These are phyloP conservation scores for Solenodon paradoxus DNA, from an alignment of 2,113 vertebrate genomes.

Conservation along the genomic window DNA sequence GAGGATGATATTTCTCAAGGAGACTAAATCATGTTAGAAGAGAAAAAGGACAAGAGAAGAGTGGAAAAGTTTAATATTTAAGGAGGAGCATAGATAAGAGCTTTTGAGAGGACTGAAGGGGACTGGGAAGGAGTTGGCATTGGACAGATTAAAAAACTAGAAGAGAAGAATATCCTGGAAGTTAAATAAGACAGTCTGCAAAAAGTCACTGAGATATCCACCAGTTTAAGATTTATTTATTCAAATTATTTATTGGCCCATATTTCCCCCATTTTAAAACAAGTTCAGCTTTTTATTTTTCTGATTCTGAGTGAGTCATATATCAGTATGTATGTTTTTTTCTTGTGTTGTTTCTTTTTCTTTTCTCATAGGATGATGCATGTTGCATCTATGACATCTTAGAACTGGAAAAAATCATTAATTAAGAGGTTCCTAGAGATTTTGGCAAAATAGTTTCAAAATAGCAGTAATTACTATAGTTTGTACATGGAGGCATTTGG, in stretches of 20 bases:
- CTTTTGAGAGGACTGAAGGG: neutral
- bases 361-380: neutral
- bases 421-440: neutral
- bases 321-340: neutral
- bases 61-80: neutral
- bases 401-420: neutral
- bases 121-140: neutral
- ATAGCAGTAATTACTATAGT: neutral
- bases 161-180: neutral
- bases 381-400: too few species aligned
- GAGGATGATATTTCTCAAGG: neutral
- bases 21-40: neutral
- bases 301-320: neutral
- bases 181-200: neutral
- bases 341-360: neutral
- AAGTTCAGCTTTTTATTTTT: neutral
- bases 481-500: too few species aligned
- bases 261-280: neutral
- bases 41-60: neutral
- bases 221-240: neutral
- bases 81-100: neutral
- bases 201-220: neutral
- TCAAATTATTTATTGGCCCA: neutral
- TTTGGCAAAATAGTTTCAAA: neutral
- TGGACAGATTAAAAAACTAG: neutral